Base-by-base conservation (phyloP, 2,888 invertebrate species). In the Catotricha subobsoleta region DNA sequence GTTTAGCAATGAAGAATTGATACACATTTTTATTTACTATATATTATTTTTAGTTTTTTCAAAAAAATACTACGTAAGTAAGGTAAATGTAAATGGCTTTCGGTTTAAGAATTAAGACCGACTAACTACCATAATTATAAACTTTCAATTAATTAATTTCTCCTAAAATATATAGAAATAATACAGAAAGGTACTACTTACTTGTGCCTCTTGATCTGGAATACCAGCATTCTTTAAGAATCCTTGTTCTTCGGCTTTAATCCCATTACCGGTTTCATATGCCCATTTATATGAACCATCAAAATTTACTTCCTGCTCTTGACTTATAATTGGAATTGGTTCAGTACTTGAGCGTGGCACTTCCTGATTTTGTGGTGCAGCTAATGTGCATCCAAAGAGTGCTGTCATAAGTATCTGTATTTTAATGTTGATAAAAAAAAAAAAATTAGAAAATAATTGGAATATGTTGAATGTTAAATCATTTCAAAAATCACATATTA, bases 271-370 rank as follows among this genome's bases (percentile, higher is more conserved):
- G 16, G 72, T 72, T 58, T 73, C 71, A 46, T 69, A 73, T 42
- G 52, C 49, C 44, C 54, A 63, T 48, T 62, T 62, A 44, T 63
- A 63, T 41, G 74, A 73, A 46, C 78, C 78, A 57, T 78, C 78
- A 23, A 71, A 72, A 51, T 76, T 76, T 16, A 76, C 68, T 51
- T 75, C 69, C 50, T 76, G 73, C 48, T 77, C 75, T 56, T 77
- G 77, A 42, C 71, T 59, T 36, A 78, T 60, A 43, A 78, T 78
- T 12, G 77, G 76, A 25, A 77, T 71, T 1, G 71, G 72, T 46
- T 76, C 74, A 3, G 68, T 69, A 1, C 65, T 58, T 33, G 21
- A 33, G 5, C 20, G 31, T 48, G 56, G 60, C 5, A 20, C 20
- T 21, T 34, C 34, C 48, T 57, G 60, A 41, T 16, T 48, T 29